Base-by-base conservation (phyloP, 2,797 vertebrate species). In the Sebastiscus albofasciatus region DNA sequence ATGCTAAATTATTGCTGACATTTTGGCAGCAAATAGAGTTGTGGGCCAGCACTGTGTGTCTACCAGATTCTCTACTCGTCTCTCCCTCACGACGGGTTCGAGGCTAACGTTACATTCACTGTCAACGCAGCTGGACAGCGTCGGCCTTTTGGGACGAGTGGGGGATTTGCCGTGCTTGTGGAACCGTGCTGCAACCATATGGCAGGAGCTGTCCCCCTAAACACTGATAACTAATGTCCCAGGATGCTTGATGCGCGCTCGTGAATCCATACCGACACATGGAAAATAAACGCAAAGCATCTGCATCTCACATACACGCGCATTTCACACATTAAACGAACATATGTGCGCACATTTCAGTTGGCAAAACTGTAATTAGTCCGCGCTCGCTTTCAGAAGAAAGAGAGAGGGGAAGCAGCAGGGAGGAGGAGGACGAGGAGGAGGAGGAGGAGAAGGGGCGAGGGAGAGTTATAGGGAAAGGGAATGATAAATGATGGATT, bases 401-500 rank as follows among this genome's bases (percentile, higher is more conserved):
- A 42, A 59, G 67, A 9, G 34, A 80, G 80, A 77, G 81, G 76
- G 81, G 80, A 68, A 76, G 75, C 79, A 83, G 87, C 78, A 61
- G 78, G 85, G 75, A 76, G 81, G 79, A 61, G 67, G 85, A 75
- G 81, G 77, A 60, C 60, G 84, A 74, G 72, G 42, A 46, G 82
- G 73, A 75, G 81, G 85, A 72, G 74, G 79, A 58, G 46, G 85
- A 75, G 71, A 36, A 2, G 46, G 60, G 24, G 49, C 61, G 71
- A 73, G 56, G 70, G 69, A 82, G 82, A 87, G 70, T 89, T 80
- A 72, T 52, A 58, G 88, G 29, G 72, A 87, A 79, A 88, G 88
- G 85, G 89, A 90, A 86, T 87, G 90, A 89, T 87, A 91, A 90
- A 93, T 93, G 92, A 93, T 90, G 82, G 88, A 90, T 85, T 49